Percentiles rank a stretch among this genome's conserved stretches.
phyloP scores from a whole-genome alignment of 1,140 invertebrate genomes.

The Saccostrea echinata region DNA sequence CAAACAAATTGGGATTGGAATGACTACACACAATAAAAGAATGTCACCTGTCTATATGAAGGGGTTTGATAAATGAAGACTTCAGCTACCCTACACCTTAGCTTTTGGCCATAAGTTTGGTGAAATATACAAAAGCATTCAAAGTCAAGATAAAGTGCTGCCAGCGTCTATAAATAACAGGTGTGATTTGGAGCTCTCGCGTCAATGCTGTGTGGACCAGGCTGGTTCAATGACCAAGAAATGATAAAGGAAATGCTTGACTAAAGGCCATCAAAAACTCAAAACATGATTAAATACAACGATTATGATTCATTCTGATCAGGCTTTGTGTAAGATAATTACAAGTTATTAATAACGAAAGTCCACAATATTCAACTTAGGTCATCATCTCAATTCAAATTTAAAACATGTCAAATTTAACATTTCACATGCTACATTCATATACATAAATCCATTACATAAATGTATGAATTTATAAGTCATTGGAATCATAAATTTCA shows the following conservation, averaged over 20 bases:
- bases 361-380: background rate
- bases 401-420: constrained; percentile 30
- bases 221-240: constrained; percentile 23
- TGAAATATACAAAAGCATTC: constrained; percentile 22
- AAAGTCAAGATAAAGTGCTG: constrained; percentile 23
- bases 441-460: constrained; percentile 36
- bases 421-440: constrained; percentile 21
- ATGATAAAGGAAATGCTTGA: background rate
- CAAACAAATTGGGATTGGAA: background rate
- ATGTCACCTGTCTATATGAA: constrained; percentile 6
- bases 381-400: constrained; percentile 7
- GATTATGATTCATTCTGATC: constrained; percentile 19
- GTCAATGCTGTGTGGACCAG: background rate
- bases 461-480: constrained; percentile 28
- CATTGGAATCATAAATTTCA: constrained; percentile 20
- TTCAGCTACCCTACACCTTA: constrained; percentile 19
- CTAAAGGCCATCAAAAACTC: background rate
- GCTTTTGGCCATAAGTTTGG: constrained; percentile 31
- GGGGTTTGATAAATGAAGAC: constrained; percentile 31
- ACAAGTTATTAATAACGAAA: background rate
- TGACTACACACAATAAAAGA: background rate
- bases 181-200: background rate
- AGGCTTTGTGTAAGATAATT: background rate
- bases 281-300: constrained; percentile 12
- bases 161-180: constrained; percentile 12